A percentile compares a stretch with the other conserved stretches of the same genome.
Evolutionary conservation across 2,888 invertebrate genomes (phyloP).

Genomic region (Keiferia lycopersicella): DNA sequence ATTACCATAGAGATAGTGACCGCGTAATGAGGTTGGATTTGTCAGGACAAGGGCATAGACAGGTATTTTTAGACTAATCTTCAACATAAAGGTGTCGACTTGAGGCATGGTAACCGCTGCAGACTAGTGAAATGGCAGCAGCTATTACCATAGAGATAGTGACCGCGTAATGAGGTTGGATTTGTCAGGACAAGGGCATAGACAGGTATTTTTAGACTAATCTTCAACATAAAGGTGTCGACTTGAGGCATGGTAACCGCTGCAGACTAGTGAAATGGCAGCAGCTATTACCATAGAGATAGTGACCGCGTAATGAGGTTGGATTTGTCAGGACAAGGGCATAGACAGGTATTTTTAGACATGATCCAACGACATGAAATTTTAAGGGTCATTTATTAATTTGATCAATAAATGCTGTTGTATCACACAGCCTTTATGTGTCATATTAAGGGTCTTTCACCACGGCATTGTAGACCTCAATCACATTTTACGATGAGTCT

Average conservation of each 20-base stretch:
- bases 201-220: conserved; percentile 12
- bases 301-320: conserved; percentile 14
- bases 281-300: too few species aligned
- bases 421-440: too few species aligned
- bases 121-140: too few species aligned
- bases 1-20: too few species aligned
- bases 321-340: neutral
- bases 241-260: neutral
- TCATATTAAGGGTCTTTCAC: too few species aligned
- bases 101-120: neutral
- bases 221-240: conserved; percentile 13
- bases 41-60: too few species aligned
- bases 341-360: conserved; percentile 8
- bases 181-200: neutral
- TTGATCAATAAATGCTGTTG: neutral
- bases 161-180: conserved; percentile 12
- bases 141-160: too few species aligned
- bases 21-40: too few species aligned
- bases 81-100: conserved; percentile 9
- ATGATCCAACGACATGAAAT: neutral
- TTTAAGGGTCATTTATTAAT: neutral
- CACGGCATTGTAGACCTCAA: too few species aligned
- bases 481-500: too few species aligned
- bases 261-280: too few species aligned
- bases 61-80: too few species aligned